Evolutionary conservation across 1,140 invertebrate genomes (phyloP).

Genomic region (Helicoverpa zea): DNA sequence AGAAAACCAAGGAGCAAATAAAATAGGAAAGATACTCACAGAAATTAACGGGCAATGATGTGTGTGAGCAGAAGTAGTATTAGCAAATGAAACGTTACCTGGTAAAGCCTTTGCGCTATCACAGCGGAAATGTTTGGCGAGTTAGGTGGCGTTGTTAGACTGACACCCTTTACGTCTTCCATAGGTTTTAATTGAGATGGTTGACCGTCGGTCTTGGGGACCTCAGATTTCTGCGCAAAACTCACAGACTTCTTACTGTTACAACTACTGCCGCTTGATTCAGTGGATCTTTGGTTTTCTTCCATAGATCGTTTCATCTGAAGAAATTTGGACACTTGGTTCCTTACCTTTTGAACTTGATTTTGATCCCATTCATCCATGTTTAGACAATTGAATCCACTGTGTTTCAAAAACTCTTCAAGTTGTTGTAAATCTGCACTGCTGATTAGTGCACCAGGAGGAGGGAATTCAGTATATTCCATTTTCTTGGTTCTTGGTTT

Average conservation of each 20-base stretch:
- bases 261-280: conserved; percentile 90
- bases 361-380: conserved; percentile 90
- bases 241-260: conserved; percentile 88
- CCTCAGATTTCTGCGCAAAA: conserved; percentile 83
- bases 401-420: conserved; percentile 91
- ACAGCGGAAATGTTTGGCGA: conserved; percentile 90
- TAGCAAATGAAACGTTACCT: conserved; percentile 78
- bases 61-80: conserved; percentile 62
- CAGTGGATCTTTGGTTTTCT: conserved; percentile 89
- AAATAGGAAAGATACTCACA: conserved; percentile 82
- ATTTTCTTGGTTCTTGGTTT: conserved; percentile 82
- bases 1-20: conserved; percentile 61
- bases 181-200: conserved; percentile 72
- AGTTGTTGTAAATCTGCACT: conserved; percentile 90
- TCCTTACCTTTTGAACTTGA: conserved; percentile 89
- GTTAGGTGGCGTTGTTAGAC: conserved; percentile 89
- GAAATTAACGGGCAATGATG: conserved; percentile 76
- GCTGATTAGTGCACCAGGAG: conserved; percentile 86
- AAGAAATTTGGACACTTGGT: conserved; percentile 90
- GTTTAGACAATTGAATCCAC: conserved; percentile 90
- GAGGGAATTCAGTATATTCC: conserved; percentile 82
- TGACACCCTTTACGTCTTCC: conserved; percentile 80
- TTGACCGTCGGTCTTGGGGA: conserved; percentile 67
- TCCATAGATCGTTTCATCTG: conserved; percentile 90
- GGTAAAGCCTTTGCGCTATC: conserved; percentile 85